Evolutionary conservation across 2,113 vertebrate species (phyloP), one percentile per base, ranked within the genome.

Genomic region (Propithecus coquereli): DNA sequence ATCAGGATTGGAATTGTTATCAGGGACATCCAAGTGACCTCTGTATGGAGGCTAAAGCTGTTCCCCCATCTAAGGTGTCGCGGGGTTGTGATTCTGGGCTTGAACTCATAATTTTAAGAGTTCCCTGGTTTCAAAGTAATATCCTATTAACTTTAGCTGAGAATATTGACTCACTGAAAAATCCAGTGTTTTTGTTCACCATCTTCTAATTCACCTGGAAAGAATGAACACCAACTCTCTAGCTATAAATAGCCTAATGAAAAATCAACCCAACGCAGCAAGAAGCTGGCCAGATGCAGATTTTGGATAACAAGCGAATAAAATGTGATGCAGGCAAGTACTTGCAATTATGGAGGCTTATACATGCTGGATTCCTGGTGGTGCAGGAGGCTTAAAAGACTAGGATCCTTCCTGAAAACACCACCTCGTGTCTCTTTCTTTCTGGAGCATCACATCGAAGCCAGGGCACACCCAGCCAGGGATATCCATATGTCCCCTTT

Each of bases 221-320:
- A 97, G 95, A 97, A 94, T 45, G 96, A 52, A 59, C 86, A 22
- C 59, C 52, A 93, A 59, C 8, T 84, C 54, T 93, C 92, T 91
- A 65, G 52, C 97, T 92, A 97, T 95, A 97, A 98, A 97, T 80
- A 97, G 17, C 52, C 32, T 52, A 97, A 96, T 47, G 97, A 98
- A 97, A 94, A 97, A 73, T 95, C 94, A 93, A 81, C 47, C 23
- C 50, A 45, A 87, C 63, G 30, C 90, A 96, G 70, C 76, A 74
- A 94, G 94, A 94, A 96, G 84, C 95, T 83, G 84, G 52, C 77
- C 94, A 97, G 96, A 97, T 96, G 82, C 25, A 90, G 91, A 94
- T 73, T 98, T 82, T 71, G 89, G 94, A 23, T 87, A 95, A 94
- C 30, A 66, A 52, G 40, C 27, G 96, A 88, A 96, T 94, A 80